Evolutionary conservation across 1,140 invertebrate genomes (phyloP), one percentile per base, ranked within the genome.

Genomic region (Danaus melanippus): DNA sequence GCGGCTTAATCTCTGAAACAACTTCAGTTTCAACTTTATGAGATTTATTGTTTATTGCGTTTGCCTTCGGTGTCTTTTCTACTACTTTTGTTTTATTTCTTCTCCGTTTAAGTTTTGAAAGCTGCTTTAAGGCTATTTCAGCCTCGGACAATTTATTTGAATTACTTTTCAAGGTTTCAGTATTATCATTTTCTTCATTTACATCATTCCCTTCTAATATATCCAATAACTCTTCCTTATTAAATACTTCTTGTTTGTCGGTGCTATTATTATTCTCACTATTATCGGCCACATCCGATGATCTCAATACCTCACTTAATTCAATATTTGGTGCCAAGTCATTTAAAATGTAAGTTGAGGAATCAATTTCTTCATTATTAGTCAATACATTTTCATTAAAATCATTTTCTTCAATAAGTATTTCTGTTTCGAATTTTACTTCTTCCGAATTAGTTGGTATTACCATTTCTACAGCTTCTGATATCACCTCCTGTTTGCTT

Each of bases 131-230:
- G 39, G 83, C 80, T 57, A 79, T 50, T 56, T 79, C 62, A 44
- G 71, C 62, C 67, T 79, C 77, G 60, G 45, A 50, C 12, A 54
- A 17, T 60, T 59, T 47, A 55, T 11, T 52, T 50, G 50, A 21
- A 12, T 32, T 41, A 8, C 9, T 47, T 42, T 9, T 17, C 21
- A 54, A 56, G 39, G 21, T 9, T 10, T 47, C 15, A 41, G 32
- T 15, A 17, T 11, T 42, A 54, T 53, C 11, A 53, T 46, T 50
- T 10, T 43, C 11, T 55, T 56, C 15, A 48, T 71, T 71, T 12
- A 62, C 59, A 72, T 84, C 74, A 70, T 85, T 85, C 9, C 84
- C 84, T 72, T 86, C 71, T 58, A 86, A 69, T 53, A 86, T 86
- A 66, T 83, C 80, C 32, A 86, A 50, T 21, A 86, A 50, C 50